Evolutionary conservation across 2,113 vertebrate genomes (phyloP), one percentile per base, ranked within the genome.

Genomic region (Tragelaphus scriptus): DNA sequence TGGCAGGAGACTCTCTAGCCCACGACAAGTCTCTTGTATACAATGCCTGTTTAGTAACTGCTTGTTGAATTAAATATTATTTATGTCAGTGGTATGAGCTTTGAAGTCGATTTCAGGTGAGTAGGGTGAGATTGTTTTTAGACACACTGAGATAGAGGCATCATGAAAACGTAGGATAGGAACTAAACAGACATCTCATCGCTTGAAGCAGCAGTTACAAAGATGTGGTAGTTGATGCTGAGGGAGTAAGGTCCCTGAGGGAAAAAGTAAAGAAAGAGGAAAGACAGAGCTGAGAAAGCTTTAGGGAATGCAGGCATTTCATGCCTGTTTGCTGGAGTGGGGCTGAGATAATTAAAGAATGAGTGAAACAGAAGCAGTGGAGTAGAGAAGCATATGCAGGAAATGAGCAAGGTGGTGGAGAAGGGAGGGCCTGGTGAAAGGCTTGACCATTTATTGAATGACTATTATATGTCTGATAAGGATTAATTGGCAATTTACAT

Each of bases 401-500:
- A 28, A 61, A 61, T 51, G 5, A 49, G 28, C 32, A 36, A 25
- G 25, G 30, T 75, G 49, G 14, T 32, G 3, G 63, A 77, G 68
- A 85, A 75, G 61, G 47, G 56, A 51, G 13, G 36, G 44, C n/a
- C 36, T 84, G 36, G 23, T 56, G 4, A 65, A 53, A 65, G 16
- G 21, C 44, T 59, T 81, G 80, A 28, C 23, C 26, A 17, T 91
- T 95, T 84, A 89, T 47, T 32, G 25, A 86, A 59, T 92, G 71
- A 95, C 75, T 92, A 11, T 63, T 79, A 21, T 3, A 19, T 55
- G 58, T 82, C 44, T 11, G 36, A 68, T 88, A 81, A 25, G 95
- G 51, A 87, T 86, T 84, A 68, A 93, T 61, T 81, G 47, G 65
- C 80, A 95, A 55, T 92, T 96, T 85, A 90, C 30, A 91, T 51